Evolutionary conservation across 2,113 vertebrate genomes (phyloP), one percentile per base, ranked within the genome.

Genomic region (Artemisiospiza belli): DNA sequence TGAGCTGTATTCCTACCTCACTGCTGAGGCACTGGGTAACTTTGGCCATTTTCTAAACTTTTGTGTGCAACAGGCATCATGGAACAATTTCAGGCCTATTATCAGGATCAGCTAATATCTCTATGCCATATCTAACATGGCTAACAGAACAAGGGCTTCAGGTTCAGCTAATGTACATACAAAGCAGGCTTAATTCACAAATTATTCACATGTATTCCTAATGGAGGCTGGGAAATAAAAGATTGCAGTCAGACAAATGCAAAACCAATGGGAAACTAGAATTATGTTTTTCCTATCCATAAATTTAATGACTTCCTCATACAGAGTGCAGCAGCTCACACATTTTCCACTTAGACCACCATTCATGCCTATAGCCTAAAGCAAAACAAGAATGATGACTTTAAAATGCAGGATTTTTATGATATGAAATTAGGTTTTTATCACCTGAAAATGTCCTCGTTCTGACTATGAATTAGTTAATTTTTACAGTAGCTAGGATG

Each of bases 11-110:
- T 93, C 51, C 25, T 54, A 9, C 30, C 55, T 55, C 21, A 44
- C 5, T 11, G 20, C 21, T 15, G 39, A 87, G 51, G 27, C 6
- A 31, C 15, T 75, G 0, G 0, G 14, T 51, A 70, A 49, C 20
- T 95, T 28, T 33, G 63, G 14, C 39, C 5, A 20, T 31, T 22
- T 49, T 44, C 30, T 74, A 22, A 54, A 54, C 18, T 51, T 70
- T 39, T 21, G 4, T 72, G 47, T 12, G 18, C 14, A 43, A 15
- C 5, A 78, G 22, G 11, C 33, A n/a, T 28, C 47, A 28, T 33
- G 52, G 12, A 67, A 46, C 6, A 11, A 3, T 27, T 30, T 10
- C 1, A 89, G 31, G 54, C 6, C 24, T 47, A 2, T 39, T 57
- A 51, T 35, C 11, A 66, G 30, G 19, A 37, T 58, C 4, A 39